Evolutionary conservation across 2,888 invertebrate species (phyloP), one percentile per base, ranked within the genome.

Genomic region (Acleris literana): DNA sequence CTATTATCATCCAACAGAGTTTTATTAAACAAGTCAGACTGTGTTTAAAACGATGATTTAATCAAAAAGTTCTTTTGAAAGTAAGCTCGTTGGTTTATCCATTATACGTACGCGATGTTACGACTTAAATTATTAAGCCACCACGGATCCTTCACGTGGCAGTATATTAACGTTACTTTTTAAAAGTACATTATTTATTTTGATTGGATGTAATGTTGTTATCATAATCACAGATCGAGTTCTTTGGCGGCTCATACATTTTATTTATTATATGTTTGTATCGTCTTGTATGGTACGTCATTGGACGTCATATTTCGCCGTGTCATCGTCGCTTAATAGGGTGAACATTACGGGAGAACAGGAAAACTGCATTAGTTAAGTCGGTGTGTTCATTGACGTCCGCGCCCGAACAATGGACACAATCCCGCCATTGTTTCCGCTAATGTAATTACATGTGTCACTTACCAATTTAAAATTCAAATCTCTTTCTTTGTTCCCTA

Each of bases 381-480:
- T 48, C 56, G 44, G 16, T 25, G 55, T 61, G 59, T 61, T 63
- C 55, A 64, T 55, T 57, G 54, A 44, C 66, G 59, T 58, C 29
- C 48, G 52, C 46, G 39, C 39, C 4, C 13, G 51, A 66, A 63
- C 64, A 58, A 65, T 58, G 58, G 52, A 43, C 29, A 51, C 56
- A 52, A 25, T 44, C 53, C 59, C 69, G 51, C 55, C 56, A 66
- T 69, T 63, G 55, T 55, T 63, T 63, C 56, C 52, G 63, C 63
- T 66, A 68, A 69, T 66, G 63, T 59, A 66, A 66, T 85, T 86
- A 85, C 80, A 76, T 85, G 83, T 85, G 85, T 86, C 87, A 84
- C 79, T 76, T 76, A 67, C 75, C 71, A 70, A 87, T 89, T 89
- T 87, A 85, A 84, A 88, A 77, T 89, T 84, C 84, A 86, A 89